Conservation (phyloP, 2,888 invertebrate genomes). For the Erynnis tages region DNA sequence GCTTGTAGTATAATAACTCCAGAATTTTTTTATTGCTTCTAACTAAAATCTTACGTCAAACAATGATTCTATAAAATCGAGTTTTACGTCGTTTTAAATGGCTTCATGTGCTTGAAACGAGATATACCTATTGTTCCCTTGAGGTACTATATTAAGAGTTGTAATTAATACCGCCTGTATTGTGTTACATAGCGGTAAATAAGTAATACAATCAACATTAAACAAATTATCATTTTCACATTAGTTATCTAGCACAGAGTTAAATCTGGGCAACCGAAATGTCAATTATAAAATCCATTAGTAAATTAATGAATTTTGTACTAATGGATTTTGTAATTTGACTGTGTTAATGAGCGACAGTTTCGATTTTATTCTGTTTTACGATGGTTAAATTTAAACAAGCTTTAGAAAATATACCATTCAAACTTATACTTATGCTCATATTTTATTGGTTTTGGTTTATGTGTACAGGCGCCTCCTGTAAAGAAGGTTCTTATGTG, state of each 20-base stretch:
- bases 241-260: constrained; percentile 3
- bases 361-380: too few species aligned
- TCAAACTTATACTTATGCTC: too few species aligned
- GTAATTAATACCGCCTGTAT: neutral
- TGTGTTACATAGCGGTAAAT: neutral
- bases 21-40: too few species aligned
- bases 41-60: too few species aligned
- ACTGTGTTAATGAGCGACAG: too few species aligned
- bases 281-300: constrained; percentile 3
- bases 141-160: neutral
- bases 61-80: neutral
- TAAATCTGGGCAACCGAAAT: neutral
- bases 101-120: neutral
- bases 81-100: neutral
- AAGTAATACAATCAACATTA: neutral
- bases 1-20: too few species aligned
- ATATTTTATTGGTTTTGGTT: too few species aligned
- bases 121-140: neutral
- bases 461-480: too few species aligned
- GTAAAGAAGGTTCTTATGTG: too few species aligned
- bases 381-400: too few species aligned
- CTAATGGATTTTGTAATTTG: too few species aligned
- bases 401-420: too few species aligned
- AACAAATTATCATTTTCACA: constrained; percentile 4
- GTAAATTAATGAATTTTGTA: neutral